These are phyloP conservation scores for Trichogramma dendrolimi DNA, from an alignment of 2,888 invertebrate genomes.

Conservation along the genomic window DNA sequence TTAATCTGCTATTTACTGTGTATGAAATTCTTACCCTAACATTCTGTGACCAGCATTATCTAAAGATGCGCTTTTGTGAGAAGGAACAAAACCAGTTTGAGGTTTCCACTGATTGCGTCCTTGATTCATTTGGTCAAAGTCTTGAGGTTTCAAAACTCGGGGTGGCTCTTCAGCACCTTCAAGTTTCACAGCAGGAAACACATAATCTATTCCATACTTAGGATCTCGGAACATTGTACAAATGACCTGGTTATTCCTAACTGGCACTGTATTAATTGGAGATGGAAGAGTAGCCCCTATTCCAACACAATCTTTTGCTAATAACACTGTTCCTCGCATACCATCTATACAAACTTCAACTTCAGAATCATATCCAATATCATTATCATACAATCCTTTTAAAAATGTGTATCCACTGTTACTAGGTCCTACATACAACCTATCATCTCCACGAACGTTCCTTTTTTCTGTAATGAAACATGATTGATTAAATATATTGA, in stretches of 20 bases:
- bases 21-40: slow-evolving; percentile 57
- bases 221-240: slow-evolving; percentile 75
- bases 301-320: slow-evolving; percentile 67
- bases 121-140: slow-evolving; percentile 64
- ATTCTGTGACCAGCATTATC: slow-evolving; percentile 71
- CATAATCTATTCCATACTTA: slow-evolving; percentile 65
- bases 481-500: slow-evolving; percentile 5
- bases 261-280: slow-evolving; percentile 67
- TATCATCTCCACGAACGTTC: slow-evolving; percentile 83
- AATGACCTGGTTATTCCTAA: slow-evolving; percentile 53
- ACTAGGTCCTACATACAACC: slow-evolving; percentile 75
- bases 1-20: neutral
- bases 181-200: slow-evolving; percentile 73
- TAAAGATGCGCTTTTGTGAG: slow-evolving; percentile 63
- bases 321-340: slow-evolving; percentile 75
- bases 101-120: slow-evolving; percentile 60
- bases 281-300: slow-evolving; percentile 65
- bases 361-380: slow-evolving; percentile 54
- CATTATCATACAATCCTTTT: slow-evolving; percentile 65
- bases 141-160: slow-evolving; percentile 73
- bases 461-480: slow-evolving; percentile 59
- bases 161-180: slow-evolving; percentile 68
- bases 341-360: slow-evolving; percentile 71
- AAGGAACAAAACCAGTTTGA: slow-evolving; percentile 71
- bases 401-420: slow-evolving; percentile 71